Evolutionary conservation across 1,140 invertebrate genomes (phyloP), one percentile per base, ranked within the genome.

Genomic region (Drusus annulatus): DNA sequence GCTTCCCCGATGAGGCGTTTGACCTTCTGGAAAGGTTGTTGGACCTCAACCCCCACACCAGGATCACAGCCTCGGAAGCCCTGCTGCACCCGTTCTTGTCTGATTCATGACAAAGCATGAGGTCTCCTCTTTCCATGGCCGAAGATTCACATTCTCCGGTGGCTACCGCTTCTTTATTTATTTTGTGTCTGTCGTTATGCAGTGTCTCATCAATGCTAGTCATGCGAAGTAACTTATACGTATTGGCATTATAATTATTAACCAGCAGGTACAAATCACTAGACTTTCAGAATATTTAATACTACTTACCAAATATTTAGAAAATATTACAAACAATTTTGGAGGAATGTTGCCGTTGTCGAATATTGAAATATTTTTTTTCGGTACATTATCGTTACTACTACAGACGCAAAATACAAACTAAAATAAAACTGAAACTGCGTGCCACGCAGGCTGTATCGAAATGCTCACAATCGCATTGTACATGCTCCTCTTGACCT

Each of bases 21-120:
- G 92, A 96, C 86, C 88, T 97, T 31, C 90, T 96, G 78, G 91
- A 92, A 83, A 91, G 90, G 58, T 91, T 97, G 86, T 87, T 98
- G 81, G 93, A 96, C 85, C 89, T 96, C 71, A 93, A 97, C 89
- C 95, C 95, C 52, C 87, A 89, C 76, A 92, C 90, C 28, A 90
- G 96, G 83, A 92, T 94, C 81, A 93, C 94, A 10, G 95, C 96
- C 13, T 89, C 91, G 31, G 90, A 93, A 78, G 96, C 96, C 28
- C 89, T 97, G 21, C 86, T 90, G 58, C 95, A 96, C 90, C 91
- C 93, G 23, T 97, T 96, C 91, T 88, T 97, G 51, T 80, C 84
- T 17, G 69, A 83, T 52, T 80, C 73, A 58, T 80, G 79, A 80
- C 79, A 75, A 65, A 65, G 63, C 45, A 54, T 78, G 7, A 54